Evolutionary conservation across 2,113 vertebrate species (phyloP), one percentile per base, ranked within the genome.

Genomic region (Anoura caudifer): DNA sequence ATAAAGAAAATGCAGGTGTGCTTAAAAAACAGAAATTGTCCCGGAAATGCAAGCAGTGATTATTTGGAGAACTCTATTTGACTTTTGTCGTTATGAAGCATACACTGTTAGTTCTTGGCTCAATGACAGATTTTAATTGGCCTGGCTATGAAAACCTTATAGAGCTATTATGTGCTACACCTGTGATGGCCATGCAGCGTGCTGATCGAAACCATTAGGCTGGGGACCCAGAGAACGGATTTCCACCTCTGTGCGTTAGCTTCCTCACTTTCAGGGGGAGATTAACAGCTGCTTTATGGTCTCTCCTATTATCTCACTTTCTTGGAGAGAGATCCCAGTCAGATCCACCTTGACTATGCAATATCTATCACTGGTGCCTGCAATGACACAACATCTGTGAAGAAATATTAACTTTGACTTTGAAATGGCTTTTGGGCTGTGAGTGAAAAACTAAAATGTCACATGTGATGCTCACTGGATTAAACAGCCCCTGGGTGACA

Each of bases 71-170:
- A 83, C 70, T 94, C 19, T 2, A 77, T 92, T 94, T 93, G 73
- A 95, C 89, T 91, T 89, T 65, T 22, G 1, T 77, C 85, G 45
- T 76, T 91, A 63, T 7, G 90, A 96, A 31, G 69, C 41, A 36
- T 91, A 91, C 92, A 28, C 96, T 80, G 22, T 95, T 98, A 95
- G 88, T 50, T 97, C 95, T 94, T 97, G 98, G 97, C 98, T 97
- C 97, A 87, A 54, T 91, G 95, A 97, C 96, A 97, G 85, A 81
- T 93, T 97, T 97, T 98, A 98, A 98, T 94, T 98, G 96, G 91
- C 65, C 90, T 91, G 96, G 95, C 97, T 97, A 91, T 20, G 92
- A 96, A 96, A 96, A 96, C 81, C 91, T 94, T 91, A 92, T 4
- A 97, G 90, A 97, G 88, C 96, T 87, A 98, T 97, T 98, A 97